Evolutionary conservation across 2,797 vertebrate species (phyloP).

Genomic region (Danio albolineatus): DNA sequence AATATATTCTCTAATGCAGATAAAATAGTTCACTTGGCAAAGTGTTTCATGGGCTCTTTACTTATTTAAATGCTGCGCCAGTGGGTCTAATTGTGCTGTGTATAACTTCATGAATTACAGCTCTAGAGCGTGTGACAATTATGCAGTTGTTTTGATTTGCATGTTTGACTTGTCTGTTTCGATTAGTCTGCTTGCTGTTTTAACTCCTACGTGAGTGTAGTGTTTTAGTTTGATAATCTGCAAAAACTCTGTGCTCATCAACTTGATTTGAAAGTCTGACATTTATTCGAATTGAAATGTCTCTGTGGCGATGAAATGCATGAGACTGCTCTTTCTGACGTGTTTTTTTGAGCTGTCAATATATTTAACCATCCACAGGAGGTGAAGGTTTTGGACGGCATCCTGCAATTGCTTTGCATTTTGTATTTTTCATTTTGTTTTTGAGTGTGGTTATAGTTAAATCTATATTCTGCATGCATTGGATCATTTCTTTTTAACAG

Average conservation of each 20-base stretch:
- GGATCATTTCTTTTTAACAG: background rate
- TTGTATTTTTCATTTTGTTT: background rate
- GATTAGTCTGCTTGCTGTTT: background rate
- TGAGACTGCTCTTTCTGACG: background rate
- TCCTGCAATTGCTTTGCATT: background rate
- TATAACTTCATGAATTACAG: background rate
- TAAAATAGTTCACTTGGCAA: background rate
- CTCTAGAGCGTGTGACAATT: background rate
- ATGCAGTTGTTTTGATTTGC: background rate
- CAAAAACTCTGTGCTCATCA: background rate
- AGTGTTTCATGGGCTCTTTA: background rate
- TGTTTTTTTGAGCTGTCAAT: background rate
- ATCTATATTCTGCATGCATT: background rate
- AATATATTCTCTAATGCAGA: background rate
- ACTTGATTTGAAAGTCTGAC: background rate
- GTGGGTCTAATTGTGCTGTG: background rate
- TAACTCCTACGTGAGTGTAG: slow-evolving; percentile 1
- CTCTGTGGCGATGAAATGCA: background rate
- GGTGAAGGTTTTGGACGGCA: background rate
- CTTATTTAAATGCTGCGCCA: background rate
- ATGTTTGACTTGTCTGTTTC: background rate
- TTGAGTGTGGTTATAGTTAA: background rate
- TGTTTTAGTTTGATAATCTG: background rate
- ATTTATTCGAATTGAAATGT: slow-evolving; percentile 12
- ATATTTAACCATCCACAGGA: slow-evolving; percentile 16